A percentile compares a stretch with the other conserved stretches of the same genome.
phyloP scores from a whole-genome alignment of 2,797 vertebrate genomes.

The Melanotaenia maccullochi region DNA sequence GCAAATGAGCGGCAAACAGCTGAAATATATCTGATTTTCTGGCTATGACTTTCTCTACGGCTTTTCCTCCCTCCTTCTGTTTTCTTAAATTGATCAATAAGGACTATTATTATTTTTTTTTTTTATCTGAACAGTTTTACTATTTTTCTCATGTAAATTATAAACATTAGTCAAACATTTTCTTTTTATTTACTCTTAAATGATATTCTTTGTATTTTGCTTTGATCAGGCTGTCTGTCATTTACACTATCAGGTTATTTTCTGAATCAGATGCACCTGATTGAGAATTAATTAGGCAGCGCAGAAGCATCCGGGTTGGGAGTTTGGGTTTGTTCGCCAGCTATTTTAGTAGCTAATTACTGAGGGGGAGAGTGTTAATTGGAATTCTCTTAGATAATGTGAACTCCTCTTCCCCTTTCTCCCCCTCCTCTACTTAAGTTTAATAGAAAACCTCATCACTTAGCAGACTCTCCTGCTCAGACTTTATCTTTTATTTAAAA shows the following conservation, averaged over 20 bases:
- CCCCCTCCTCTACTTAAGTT: slow-evolving; percentile 52
- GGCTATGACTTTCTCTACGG: slow-evolving; percentile 24
- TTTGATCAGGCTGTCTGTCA: slow-evolving; percentile 54
- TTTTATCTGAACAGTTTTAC: too few relatives aligned
- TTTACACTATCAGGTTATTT: slow-evolving; percentile 56
- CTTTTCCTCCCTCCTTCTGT: slow-evolving; percentile 35
- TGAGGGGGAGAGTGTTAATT: slow-evolving; percentile 93
- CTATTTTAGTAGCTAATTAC: slow-evolving; percentile 90
- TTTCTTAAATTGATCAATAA: slow-evolving; percentile 25
- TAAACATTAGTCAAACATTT: not conserved
- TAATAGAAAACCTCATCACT: slow-evolving; percentile 70
- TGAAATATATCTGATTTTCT: slow-evolving; percentile 59
- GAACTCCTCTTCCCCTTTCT: slow-evolving; percentile 76
- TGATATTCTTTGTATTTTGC: slow-evolving; percentile 3
- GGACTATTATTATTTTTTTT: not conserved
- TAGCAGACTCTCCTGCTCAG: slow-evolving; percentile 50
- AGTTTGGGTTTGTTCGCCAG: slow-evolving; percentile 77
- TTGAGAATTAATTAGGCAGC: slow-evolving; percentile 77
- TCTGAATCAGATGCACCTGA: slow-evolving; percentile 68
- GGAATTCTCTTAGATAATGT: slow-evolving; percentile 84
- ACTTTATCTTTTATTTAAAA: slow-evolving; percentile 24
- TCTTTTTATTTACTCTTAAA: slow-evolving; percentile 7
- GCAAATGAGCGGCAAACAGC: slow-evolving; percentile 66
- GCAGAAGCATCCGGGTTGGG: slow-evolving; percentile 69
- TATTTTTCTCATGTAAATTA: not conserved